A percentile compares a stretch with the other conserved stretches of the same genome.
Conservation (phyloP, 2,888 invertebrate species). For the Emesis furor region DNA sequence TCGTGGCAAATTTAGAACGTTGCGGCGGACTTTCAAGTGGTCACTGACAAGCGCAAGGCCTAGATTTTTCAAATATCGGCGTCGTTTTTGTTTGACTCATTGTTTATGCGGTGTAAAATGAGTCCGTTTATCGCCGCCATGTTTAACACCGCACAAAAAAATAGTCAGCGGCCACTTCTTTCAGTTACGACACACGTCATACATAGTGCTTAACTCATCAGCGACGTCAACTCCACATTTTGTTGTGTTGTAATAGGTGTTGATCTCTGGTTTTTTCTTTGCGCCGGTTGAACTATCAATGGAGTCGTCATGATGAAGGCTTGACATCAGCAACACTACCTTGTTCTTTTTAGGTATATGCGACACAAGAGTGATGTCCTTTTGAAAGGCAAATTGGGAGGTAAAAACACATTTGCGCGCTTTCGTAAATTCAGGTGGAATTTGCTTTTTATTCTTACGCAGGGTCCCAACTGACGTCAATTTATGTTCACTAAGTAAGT, state of each 20-base stretch:
- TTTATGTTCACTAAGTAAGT: constrained; percentile 29
- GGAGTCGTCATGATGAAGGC: constrained; percentile 22
- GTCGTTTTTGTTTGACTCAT: constrained; percentile 25
- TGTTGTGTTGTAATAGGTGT: constrained; percentile 44
- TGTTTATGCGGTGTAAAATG: constrained; percentile 21
- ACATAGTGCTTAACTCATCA: constrained; percentile 34
- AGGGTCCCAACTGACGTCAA: neutral
- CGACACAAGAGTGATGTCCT: neutral
- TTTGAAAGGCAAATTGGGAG: neutral
- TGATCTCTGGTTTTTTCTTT: constrained; percentile 45
- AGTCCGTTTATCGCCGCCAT: constrained; percentile 37
- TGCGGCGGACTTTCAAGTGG: constrained; percentile 38
- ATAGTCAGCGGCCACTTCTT: constrained; percentile 44
- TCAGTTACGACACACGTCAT: constrained; percentile 42
- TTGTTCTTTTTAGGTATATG: constrained; percentile 8
- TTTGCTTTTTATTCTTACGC: neutral
- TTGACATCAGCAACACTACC: constrained; percentile 30
- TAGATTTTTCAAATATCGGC: constrained; percentile 36
- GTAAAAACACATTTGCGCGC: neutral
- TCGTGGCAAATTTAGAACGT: constrained; percentile 31
- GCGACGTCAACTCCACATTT: constrained; percentile 47
- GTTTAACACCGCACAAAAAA: constrained; percentile 38
- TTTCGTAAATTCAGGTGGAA: constrained; percentile 1
- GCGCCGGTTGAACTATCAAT: constrained; percentile 28
- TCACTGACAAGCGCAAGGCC: constrained; percentile 40